Evolutionary conservation across 2,797 vertebrate genomes (phyloP).

Genomic region (Liasis olivaceus): DNA sequence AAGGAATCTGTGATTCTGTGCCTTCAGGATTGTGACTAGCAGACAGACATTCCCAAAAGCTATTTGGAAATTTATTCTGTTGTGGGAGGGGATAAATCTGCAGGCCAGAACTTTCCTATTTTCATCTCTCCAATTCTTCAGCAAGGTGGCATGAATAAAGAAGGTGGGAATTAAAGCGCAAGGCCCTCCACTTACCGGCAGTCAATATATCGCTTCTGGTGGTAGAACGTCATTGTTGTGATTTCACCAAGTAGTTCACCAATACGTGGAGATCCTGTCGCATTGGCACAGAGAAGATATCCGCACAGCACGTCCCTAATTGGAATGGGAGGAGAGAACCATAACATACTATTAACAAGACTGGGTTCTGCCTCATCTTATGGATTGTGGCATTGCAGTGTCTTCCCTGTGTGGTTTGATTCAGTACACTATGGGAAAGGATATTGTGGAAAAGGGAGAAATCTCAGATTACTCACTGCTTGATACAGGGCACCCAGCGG

Average conservation of each 20-base stretch:
- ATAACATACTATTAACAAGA: not conserved
- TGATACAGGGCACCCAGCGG: slow-evolving; percentile 92
- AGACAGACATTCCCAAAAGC: not conserved
- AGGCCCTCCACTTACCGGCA: slow-evolving; percentile 79
- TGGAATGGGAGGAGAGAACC: not conserved
- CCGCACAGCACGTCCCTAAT: slow-evolving; percentile 91
- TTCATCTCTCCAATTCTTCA: not conserved
- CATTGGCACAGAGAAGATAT: slow-evolving; percentile 89
- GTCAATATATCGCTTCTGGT: slow-evolving; percentile 92
- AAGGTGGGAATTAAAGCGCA: not conserved
- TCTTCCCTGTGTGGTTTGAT: not conserved
- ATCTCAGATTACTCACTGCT: slow-evolving; percentile 82
- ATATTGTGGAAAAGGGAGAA: not conserved
- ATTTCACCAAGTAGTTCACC: slow-evolving; percentile 90
- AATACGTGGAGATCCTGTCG: slow-evolving; percentile 83
- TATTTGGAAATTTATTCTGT: not conserved
- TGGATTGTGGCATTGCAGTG: not conserved
- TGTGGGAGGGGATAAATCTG: not conserved
- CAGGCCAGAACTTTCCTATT: not conserved
- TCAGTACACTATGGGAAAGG: not conserved
- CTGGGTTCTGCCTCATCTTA: not conserved
- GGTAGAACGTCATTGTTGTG: slow-evolving; percentile 91
- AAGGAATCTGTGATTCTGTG: not conserved
- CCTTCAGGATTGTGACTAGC: not conserved
- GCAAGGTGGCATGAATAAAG: not conserved